phyloP scores from a whole-genome alignment of 2,113 vertebrate genomes.

The Oncorhynchus gorbuscha region DNA sequence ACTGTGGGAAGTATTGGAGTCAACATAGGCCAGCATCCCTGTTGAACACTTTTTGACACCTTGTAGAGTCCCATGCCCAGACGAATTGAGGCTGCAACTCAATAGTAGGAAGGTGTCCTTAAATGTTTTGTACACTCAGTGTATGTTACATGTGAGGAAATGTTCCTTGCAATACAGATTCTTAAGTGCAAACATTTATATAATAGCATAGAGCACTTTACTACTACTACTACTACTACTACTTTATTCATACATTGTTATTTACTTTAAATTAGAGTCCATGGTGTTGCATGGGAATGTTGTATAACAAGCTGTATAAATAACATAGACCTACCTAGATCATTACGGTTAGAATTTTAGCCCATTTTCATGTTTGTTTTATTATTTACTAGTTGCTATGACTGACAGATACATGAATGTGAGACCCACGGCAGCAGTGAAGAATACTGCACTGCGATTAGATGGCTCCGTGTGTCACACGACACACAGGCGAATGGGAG shows the following conservation, averaged over 20 bases:
- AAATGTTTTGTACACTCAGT: background rate
- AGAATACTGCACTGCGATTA: slow-evolving; percentile 79
- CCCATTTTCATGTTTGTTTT: slow-evolving; percentile 27
- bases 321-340: slow-evolving; percentile 24
- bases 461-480: slow-evolving; percentile 72
- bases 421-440: slow-evolving; percentile 77
- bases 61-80: no score
- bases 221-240: no score
- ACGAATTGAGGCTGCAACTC: no score
- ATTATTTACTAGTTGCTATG: slow-evolving; percentile 47
- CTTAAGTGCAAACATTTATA: slow-evolving; percentile 10
- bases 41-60: no score
- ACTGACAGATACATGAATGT: slow-evolving; percentile 68
- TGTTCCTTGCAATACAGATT: background rate
- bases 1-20: no score
- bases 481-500: slow-evolving; percentile 71
- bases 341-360: slow-evolving; percentile 10
- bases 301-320: background rate
- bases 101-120: background rate
- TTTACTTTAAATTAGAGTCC: no score
- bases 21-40: no score
- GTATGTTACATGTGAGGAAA: background rate
- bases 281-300: background rate
- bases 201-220: slow-evolving; percentile 36
- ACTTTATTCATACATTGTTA: no score